Evolutionary conservation across 2,797 vertebrate genomes (phyloP).

Genomic region (Myiothlypis chrysogaster): DNA sequence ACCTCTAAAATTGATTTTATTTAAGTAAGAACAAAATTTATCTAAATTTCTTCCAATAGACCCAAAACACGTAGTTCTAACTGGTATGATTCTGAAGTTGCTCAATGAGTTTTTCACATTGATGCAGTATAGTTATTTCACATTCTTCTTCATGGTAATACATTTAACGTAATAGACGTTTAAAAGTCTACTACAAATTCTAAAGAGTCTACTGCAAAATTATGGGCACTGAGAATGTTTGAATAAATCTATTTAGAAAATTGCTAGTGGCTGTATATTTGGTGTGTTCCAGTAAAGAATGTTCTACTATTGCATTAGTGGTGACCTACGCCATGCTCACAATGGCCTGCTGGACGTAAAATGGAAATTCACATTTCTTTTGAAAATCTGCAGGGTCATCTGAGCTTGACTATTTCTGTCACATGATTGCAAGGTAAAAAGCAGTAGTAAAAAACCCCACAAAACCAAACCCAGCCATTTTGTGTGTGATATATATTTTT

Average conservation of each 20-base stretch:
- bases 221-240: neutral
- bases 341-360: neutral
- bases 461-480: neutral
- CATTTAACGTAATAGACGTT: neutral
- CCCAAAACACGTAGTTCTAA: neutral
- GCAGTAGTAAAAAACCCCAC: rapidly evolving
- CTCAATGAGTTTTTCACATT: neutral
- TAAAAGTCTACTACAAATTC: neutral
- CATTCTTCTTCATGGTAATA: neutral
- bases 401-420: neutral
- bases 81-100: neutral
- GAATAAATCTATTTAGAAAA: neutral
- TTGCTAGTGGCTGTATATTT: neutral
- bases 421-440: neutral
- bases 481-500: rapidly evolving
- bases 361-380: neutral
- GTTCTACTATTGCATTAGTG: neutral
- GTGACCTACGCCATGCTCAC: neutral
- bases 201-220: neutral
- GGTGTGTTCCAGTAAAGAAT: neutral
- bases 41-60: neutral
- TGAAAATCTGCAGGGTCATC: neutral
- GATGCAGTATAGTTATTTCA: neutral
- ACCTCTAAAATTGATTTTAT: neutral
- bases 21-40: neutral